Base-by-base conservation (phyloP, 2,113 vertebrate species). In the Myotis lucifugus region DNA sequence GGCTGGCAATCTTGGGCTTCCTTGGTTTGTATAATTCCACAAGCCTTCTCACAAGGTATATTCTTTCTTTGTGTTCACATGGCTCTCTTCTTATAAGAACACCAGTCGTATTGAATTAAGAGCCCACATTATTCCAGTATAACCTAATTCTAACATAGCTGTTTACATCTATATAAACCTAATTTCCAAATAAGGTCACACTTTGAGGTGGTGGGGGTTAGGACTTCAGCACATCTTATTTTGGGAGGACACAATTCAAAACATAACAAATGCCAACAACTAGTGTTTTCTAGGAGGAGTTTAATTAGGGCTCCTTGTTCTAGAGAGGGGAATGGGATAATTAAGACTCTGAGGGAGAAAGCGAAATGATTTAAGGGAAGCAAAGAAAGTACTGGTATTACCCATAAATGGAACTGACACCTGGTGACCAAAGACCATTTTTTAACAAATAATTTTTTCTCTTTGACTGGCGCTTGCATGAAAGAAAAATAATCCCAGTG, bases 401-500 rank as follows among this genome's bases (percentile, higher is more conserved):
- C 8, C 23, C 10, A 48, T 19, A 79, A 90, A 74, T 46, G 46
- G 17, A 95, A 70, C 3, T 72, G 37, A 83, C 8, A 52, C 54
- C 13, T 32, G 14, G 37, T 82, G 61, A 86, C 52, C 64, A 61
- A 27, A 90, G 73, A 88, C 40, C 6, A 9, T 50, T 82, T 94
- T 69, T 85, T 2, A 85, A 85, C 17, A 88, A 48, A 54, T 70
- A 50, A 29, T 64, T 66, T 92, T 85, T 76, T n/a, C 46, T 76
- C 25, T 11, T 27, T 90, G 34, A 94, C 72, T 89, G 64, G 7
- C 32, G 73, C 37, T 89, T 77, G 9, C 3, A 25, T 91, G 74
- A 91, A 94, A 76, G 69, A 88, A 93, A 96, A 82, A 61, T 15
- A 79, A 74, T 85, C 64, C 32, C 52, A 56, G 11, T 3, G 21